These are phyloP conservation scores for Eudyptes chrysolophus DNA, from an alignment of 2,113 vertebrate species.

Conservation along the genomic window DNA sequence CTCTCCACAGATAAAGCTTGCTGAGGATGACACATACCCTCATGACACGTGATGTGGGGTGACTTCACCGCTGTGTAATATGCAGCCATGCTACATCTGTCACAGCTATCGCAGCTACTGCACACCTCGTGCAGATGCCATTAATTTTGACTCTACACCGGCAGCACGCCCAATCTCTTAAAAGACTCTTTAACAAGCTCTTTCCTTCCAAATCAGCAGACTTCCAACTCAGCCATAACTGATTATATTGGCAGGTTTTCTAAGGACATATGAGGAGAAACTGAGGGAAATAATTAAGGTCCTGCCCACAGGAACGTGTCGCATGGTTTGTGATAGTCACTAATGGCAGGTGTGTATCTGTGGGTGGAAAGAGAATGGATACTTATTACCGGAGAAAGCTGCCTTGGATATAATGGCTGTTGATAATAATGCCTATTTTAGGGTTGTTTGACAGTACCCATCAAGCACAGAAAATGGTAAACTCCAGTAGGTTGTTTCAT, in stretches of 20 bases:
- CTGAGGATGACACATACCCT: neutral
- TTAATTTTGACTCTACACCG: neutral
- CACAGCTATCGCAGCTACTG: neutral
- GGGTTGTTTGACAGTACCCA: neutral
- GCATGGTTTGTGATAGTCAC: neutral
- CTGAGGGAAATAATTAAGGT: neutral
- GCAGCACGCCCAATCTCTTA: neutral
- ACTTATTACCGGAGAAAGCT: neutral
- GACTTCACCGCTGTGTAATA: neutral
- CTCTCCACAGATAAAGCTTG: neutral
- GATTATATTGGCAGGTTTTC: neutral
- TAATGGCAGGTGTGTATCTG: neutral
- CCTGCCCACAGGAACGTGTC: fast-evolving
- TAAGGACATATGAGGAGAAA: neutral
- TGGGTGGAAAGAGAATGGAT: neutral
- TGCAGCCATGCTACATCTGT: neutral
- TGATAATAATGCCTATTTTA: neutral
- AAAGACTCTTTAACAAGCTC: neutral
- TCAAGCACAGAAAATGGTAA: neutral
- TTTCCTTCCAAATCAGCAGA: neutral
- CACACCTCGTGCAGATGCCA: neutral
- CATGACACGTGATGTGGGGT: neutral
- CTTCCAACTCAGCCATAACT: neutral
- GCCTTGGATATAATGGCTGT: neutral
- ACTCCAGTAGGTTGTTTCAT: neutral